Evolutionary conservation across 2,113 vertebrate genomes (phyloP).

Genomic region (Bos indicus): DNA sequence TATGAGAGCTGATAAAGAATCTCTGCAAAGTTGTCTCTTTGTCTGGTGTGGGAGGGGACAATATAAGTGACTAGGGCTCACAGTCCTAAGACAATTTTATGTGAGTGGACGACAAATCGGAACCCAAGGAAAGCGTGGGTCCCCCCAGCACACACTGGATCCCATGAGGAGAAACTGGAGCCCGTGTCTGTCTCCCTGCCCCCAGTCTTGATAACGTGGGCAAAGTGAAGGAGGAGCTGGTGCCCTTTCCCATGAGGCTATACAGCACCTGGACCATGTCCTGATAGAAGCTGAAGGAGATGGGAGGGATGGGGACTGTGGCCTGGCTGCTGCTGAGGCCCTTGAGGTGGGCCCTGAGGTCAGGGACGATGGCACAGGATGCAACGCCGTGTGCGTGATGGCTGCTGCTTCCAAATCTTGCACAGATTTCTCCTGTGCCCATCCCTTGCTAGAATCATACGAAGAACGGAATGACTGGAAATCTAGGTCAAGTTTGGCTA

Average conservation of each 20-base stretch:
- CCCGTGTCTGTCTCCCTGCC: neutral
- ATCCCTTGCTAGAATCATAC: neutral
- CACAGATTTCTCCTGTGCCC: neutral
- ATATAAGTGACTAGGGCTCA: neutral
- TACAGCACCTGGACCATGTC: neutral
- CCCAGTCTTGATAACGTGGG: no score
- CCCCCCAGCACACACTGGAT: neutral
- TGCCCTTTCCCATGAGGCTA: neutral
- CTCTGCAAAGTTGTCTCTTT: neutral
- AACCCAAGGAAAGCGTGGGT: neutral
- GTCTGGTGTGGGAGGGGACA: neutral
- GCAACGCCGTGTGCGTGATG: accelerated
- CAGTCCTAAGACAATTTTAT: neutral
- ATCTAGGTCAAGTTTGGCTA: neutral
- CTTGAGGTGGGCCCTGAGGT: neutral
- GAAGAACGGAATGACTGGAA: neutral
- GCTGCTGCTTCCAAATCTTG: neutral
- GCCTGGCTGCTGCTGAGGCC: neutral
- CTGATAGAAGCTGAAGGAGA: neutral
- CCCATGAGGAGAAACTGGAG: neutral
- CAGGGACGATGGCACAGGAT: neutral
- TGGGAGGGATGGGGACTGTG: neutral
- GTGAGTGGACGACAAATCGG: neutral
- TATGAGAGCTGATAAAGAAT: neutral
- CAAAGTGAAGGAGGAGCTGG: neutral